These are phyloP conservation scores for Eulemur albifrons DNA, from an alignment of 2,797 vertebrate genomes.

Conservation along the genomic window DNA sequence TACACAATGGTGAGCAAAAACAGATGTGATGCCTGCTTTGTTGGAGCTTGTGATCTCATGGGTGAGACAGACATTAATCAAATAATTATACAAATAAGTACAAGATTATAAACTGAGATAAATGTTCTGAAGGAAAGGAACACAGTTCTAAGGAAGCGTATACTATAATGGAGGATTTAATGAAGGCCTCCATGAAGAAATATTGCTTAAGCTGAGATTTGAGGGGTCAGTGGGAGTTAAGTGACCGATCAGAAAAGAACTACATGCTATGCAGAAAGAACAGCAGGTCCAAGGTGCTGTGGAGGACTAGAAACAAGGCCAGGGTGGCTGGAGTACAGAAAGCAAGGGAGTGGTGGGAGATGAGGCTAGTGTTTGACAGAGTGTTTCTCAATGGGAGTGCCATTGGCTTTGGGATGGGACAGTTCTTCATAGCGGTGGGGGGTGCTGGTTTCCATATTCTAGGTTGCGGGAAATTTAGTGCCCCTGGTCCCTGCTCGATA, in stretches of 20 bases:
- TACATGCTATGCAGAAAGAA: not conserved
- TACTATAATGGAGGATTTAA: not conserved
- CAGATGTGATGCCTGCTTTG: conserved; percentile 56
- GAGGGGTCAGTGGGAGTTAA: not conserved
- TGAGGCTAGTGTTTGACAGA: not conserved
- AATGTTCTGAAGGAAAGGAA: conserved; percentile 30
- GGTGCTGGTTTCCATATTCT: not conserved
- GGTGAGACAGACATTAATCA: conserved; percentile 38
- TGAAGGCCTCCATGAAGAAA: conserved; percentile 12
- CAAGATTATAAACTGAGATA: conserved; percentile 37
- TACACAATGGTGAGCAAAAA: conserved; percentile 41
- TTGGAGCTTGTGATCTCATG: conserved; percentile 42
- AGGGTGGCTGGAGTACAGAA: not conserved
- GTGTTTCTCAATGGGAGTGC: not conserved
- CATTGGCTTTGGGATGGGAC: not conserved
- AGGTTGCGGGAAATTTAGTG: not conserved
- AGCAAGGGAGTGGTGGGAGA: not conserved
- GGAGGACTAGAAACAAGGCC: not conserved
- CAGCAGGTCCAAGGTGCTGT: not conserved
- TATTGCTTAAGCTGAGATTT: conserved; percentile 28
- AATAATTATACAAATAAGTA: conserved; percentile 37
- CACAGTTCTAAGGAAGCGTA: conserved; percentile 12
- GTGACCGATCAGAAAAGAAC: not conserved
- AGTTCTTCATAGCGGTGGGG: not conserved
- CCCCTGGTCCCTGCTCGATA: not conserved